A percentile compares a stretch with the other conserved stretches of the same genome.
Evolutionary conservation across 2,888 invertebrate species (phyloP).

Genomic region (Morinoia aosen): DNA sequence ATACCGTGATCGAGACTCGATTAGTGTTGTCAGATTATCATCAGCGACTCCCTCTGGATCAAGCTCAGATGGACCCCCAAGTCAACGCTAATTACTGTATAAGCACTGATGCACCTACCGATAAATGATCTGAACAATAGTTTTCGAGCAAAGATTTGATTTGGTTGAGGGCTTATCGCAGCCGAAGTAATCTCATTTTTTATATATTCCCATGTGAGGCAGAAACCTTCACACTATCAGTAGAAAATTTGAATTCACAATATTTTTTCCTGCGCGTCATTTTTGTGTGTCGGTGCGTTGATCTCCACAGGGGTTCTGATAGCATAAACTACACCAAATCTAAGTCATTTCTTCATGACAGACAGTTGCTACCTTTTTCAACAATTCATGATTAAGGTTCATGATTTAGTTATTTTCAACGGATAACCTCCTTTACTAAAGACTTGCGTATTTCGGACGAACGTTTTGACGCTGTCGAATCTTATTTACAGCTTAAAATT

Average conservation of each 20-base stretch:
- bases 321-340: background rate
- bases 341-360: background rate
- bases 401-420: too few species aligned
- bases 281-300: background rate
- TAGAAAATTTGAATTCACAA: background rate
- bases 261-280: background rate
- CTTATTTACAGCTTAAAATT: background rate
- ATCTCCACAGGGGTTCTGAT: conserved; percentile 6
- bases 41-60: conserved; percentile 1
- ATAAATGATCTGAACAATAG: background rate
- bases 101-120: background rate
- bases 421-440: background rate
- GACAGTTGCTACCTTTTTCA: background rate
- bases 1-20: conserved; percentile 25
- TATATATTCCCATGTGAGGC: background rate
- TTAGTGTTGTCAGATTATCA: background rate
- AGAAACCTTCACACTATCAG: background rate
- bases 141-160: background rate
- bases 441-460: background rate
- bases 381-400: background rate
- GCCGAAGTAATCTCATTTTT: background rate
- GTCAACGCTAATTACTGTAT: conserved; percentile 20
- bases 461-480: background rate
- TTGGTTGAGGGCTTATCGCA: background rate
- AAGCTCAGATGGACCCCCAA: conserved; percentile 1